Evolutionary conservation across 2,888 invertebrate genomes (phyloP).

Genomic region (Coenonympha arcania): DNA sequence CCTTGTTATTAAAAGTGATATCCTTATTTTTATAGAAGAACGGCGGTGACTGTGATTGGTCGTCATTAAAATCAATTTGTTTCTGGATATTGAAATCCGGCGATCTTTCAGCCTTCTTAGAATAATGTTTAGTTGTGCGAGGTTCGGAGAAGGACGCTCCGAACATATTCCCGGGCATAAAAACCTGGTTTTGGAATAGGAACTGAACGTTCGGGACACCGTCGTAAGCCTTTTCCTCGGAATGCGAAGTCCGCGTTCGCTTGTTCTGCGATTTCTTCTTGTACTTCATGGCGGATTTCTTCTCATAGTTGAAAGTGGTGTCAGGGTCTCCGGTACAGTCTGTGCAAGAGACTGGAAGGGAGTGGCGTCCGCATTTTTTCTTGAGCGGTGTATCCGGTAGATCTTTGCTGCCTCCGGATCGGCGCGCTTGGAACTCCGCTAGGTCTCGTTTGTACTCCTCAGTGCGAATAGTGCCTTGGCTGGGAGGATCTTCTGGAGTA

Average conservation of each 20-base stretch:
- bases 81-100: slow-evolving; percentile 48
- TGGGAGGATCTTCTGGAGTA: slow-evolving; percentile 33
- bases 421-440: slow-evolving; percentile 66
- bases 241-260: slow-evolving; percentile 44
- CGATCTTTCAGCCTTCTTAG: slow-evolving; percentile 42
- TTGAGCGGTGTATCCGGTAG: slow-evolving; percentile 48
- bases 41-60: slow-evolving; percentile 44
- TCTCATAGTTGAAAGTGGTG: slow-evolving; percentile 62
- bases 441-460: slow-evolving; percentile 67
- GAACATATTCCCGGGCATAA: slow-evolving; percentile 61
- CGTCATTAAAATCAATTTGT: slow-evolving; percentile 48
- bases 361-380: slow-evolving; percentile 60
- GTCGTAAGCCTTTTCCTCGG: slow-evolving; percentile 42
- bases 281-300: slow-evolving; percentile 58
- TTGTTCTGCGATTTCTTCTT: slow-evolving; percentile 48
- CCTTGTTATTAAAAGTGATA: slow-evolving; percentile 48
- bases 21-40: slow-evolving; percentile 57
- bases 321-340: slow-evolving; percentile 57
- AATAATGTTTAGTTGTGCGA: slow-evolving; percentile 24
- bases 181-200: slow-evolving; percentile 68
- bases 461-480: slow-evolving; percentile 59
- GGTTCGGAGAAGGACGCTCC: slow-evolving; percentile 48
- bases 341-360: slow-evolving; percentile 61
- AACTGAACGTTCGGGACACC: slow-evolving; percentile 64
- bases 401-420: slow-evolving; percentile 49